These are phyloP conservation scores for Daptonema setosum DNA, from an alignment of 2,888 invertebrate genomes.

Conservation along the genomic window DNA sequence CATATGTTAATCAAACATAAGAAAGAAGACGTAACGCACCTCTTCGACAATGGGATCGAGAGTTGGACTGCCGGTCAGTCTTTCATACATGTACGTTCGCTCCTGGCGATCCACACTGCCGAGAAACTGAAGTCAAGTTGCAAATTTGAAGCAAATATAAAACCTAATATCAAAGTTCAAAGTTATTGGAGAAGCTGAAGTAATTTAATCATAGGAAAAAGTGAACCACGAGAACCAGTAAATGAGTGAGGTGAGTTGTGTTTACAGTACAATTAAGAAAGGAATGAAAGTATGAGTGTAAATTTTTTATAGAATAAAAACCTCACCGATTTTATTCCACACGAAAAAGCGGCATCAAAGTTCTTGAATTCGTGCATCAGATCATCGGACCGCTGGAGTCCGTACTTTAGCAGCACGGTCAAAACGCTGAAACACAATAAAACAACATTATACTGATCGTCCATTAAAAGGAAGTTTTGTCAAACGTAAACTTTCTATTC, in stretches of 20 bases:
- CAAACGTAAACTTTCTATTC: too few relatives aligned
- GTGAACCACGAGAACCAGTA: too few relatives aligned
- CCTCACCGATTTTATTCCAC: constrained; percentile 12
- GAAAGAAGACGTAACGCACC: constrained; percentile 6
- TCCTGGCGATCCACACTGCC: not conserved
- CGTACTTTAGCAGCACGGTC: constrained; percentile 10
- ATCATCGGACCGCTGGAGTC: constrained; percentile 7
- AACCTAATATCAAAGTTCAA: not conserved
- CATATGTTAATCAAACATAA: too few relatives aligned
- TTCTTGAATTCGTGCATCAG: constrained; percentile 9
- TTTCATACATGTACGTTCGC: constrained; percentile 5
- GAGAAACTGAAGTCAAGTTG: not conserved
- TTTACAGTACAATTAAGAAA: too few relatives aligned
- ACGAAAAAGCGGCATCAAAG: constrained; percentile 8
- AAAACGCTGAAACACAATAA: constrained; percentile 6
- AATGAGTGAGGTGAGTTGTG: too few relatives aligned
- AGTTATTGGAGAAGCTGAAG: not conserved
- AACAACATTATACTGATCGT: too few relatives aligned
- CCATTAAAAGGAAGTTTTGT: too few relatives aligned
- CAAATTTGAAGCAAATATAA: not conserved
- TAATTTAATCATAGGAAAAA: not conserved
- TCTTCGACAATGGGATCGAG: constrained; percentile 15
- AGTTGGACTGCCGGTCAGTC: constrained; percentile 13
- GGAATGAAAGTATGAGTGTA: too few relatives aligned
- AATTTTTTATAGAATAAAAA: too few relatives aligned